These are phyloP conservation scores for Phenganax subtilis DNA, from an alignment of 92 coral and sea anemone species.

Conservation along the genomic window DNA sequence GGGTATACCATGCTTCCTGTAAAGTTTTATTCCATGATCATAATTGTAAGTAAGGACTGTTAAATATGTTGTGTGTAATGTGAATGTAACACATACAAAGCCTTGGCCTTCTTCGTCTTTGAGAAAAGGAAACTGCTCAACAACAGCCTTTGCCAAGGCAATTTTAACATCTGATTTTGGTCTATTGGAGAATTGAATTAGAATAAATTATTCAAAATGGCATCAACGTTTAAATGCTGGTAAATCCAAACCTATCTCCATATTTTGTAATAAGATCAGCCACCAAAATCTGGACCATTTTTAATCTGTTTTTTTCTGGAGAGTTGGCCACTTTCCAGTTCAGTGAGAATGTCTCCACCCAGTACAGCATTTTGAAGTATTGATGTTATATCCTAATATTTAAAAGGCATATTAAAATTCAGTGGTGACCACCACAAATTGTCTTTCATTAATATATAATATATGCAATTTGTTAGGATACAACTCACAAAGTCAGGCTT, in stretches of 20 bases:
- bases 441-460: background rate
- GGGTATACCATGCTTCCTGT: conserved; percentile 24
- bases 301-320: conserved; percentile 12
- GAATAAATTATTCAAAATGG: background rate
- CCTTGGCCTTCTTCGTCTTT: conserved; percentile 12
- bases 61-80: background rate
- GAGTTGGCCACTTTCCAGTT: conserved; percentile 3
- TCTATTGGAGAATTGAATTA: background rate
- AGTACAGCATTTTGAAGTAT: conserved; percentile 3
- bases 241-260: conserved; percentile 8
- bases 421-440: background rate
- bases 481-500: background rate
- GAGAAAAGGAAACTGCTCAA: conserved; percentile 16
- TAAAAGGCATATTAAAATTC: background rate
- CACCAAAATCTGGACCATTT: conserved; percentile 6
- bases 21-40: background rate
- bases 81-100: conserved; percentile 1
- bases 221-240: background rate
- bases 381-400: conserved; percentile 4
- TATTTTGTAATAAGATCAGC: conserved; percentile 1
- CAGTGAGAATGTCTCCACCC: background rate
- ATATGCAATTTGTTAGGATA: background rate
- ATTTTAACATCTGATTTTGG: conserved; percentile 22
- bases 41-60: background rate
- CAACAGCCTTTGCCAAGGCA: conserved; percentile 14